A percentile compares a stretch with the other conserved stretches of the same genome.
phyloP scores from a whole-genome alignment of 1,140 invertebrate genomes.

The Nautilus pompilius region DNA sequence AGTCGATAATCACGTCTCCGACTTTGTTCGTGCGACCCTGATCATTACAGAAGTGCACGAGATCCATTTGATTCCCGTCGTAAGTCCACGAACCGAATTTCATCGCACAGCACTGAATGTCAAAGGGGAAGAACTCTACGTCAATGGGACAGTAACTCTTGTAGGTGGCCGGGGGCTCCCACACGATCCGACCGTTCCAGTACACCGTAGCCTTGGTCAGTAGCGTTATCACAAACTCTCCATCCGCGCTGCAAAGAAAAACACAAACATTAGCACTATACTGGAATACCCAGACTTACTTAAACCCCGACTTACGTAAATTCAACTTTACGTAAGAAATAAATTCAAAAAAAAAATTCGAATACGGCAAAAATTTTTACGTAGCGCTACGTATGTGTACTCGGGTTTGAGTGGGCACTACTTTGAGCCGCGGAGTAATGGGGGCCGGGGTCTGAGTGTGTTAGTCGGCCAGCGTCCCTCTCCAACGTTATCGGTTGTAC shows the following conservation, averaged over 20 bases:
- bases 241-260: constrained; percentile 56
- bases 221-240: constrained; percentile 59
- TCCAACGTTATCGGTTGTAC: too few relatives aligned
- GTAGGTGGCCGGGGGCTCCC: constrained; percentile 98
- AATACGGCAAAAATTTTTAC: neutral
- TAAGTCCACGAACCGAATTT: constrained; percentile 82
- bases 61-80: constrained; percentile 62
- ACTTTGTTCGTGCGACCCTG: neutral
- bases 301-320: neutral
- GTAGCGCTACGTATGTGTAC: too few relatives aligned
- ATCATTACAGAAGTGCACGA: constrained; percentile 58
- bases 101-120: constrained; percentile 90
- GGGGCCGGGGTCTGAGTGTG: too few relatives aligned
- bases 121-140: constrained; percentile 79
- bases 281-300: neutral
- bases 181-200: constrained; percentile 82
- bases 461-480: too few relatives aligned
- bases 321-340: neutral
- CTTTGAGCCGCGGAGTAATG: too few relatives aligned
- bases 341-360: neutral
- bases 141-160: constrained; percentile 99
- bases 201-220: constrained; percentile 58
- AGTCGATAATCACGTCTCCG: neutral
- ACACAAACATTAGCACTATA: neutral
- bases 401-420: too few relatives aligned